phyloP scores from a whole-genome alignment of 2,888 invertebrate species.

The Drosophila kuntzei region DNA sequence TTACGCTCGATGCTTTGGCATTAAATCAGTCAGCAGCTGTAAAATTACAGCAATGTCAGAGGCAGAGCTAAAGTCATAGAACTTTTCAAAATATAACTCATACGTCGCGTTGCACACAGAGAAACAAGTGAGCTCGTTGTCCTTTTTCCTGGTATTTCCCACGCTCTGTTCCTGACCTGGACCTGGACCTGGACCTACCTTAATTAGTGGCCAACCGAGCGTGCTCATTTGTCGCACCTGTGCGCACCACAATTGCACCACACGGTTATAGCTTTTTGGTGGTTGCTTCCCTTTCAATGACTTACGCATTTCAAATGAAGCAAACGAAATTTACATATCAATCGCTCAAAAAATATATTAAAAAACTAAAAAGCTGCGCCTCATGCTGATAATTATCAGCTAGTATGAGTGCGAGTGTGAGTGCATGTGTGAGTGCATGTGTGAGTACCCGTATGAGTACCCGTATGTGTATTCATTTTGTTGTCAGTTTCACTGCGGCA shows the following conservation, averaged over 20 bases:
- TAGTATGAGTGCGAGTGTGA: conserved; percentile 8
- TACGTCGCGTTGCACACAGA: conserved; percentile 43
- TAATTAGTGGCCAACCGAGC: conserved; percentile 68
- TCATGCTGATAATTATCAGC: conserved; percentile 67
- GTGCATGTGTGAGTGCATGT: conserved; percentile 5
- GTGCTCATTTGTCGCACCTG: conserved; percentile 67
- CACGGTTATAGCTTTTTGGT: conserved; percentile 28
- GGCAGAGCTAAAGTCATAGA: conserved; percentile 4
- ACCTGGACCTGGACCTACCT: conserved; percentile 44
- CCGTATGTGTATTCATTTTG: conserved; percentile 15
- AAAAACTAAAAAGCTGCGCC: conserved; percentile 44
- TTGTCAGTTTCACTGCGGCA: conserved; percentile 25
- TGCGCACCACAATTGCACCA: conserved; percentile 26
- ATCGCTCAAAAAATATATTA: conserved; percentile 40
- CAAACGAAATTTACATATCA: conserved; percentile 70
- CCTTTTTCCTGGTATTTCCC: conserved; percentile 48
- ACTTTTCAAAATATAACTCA: conserved; percentile 44
- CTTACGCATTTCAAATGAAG: conserved; percentile 68
- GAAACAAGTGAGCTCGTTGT: conserved; percentile 1
- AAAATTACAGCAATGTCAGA: conserved; percentile 62
- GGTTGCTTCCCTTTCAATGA: conserved; percentile 46
- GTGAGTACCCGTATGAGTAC: conserved; percentile 21
- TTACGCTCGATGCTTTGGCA: conserved; percentile 65
- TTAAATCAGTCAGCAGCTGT: conserved; percentile 73
- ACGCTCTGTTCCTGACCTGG: conserved; percentile 57